These are phyloP conservation scores for Girardinus metallicus DNA, from an alignment of 2,797 vertebrate genomes.

Conservation along the genomic window DNA sequence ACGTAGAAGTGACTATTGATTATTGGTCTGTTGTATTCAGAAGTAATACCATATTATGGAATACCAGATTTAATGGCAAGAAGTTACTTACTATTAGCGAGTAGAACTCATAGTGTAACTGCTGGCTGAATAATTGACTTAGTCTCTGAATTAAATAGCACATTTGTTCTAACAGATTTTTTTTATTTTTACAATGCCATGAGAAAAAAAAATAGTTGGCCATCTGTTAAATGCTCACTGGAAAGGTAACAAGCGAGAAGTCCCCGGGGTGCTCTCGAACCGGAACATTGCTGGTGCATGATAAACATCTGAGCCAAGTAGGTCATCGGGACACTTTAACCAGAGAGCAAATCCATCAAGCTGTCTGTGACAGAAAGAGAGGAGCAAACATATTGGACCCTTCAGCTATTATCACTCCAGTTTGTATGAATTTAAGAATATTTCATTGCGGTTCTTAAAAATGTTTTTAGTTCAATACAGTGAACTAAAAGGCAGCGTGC, in stretches of 20 bases:
- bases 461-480: background rate
- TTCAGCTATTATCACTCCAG: constrained; percentile 6
- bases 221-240: constrained; percentile 62
- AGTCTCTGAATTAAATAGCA: background rate
- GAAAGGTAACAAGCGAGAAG: constrained; percentile 54
- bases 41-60: constrained; percentile 4
- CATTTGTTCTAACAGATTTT: background rate
- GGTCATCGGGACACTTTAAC: constrained; percentile 62
- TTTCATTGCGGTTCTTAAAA: background rate
- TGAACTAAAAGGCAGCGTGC: background rate
- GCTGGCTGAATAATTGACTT: background rate
- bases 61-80: background rate
- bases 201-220: constrained; percentile 24
- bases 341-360: constrained; percentile 53
- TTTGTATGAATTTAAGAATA: background rate
- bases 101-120: background rate
- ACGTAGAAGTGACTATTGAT: constrained; percentile 22
- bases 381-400: background rate
- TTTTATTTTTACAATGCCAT: background rate
- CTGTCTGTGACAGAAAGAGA: constrained; percentile 38
- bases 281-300: constrained; percentile 57
- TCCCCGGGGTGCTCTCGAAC: constrained; percentile 50
- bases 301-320: constrained; percentile 70
- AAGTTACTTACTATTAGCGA: background rate
- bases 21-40: constrained; percentile 2